Base-by-base conservation (phyloP, 2,888 invertebrate species). In the Xestia ashworthii region DNA sequence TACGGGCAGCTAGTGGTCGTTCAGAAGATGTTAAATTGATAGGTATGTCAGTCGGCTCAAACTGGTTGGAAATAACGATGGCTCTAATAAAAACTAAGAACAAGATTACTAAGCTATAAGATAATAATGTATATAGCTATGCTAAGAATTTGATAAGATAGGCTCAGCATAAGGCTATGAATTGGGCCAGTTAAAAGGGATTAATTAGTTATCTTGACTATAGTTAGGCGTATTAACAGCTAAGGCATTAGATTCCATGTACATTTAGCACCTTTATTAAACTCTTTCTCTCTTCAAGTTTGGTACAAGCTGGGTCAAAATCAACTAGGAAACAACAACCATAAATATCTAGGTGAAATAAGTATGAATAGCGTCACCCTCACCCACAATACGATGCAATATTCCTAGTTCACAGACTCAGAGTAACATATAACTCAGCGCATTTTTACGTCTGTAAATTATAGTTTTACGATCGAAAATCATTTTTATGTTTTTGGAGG, bases 381-480 rank as follows among this genome's bases (percentile, higher is more conserved):
- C 81, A 77, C 71, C 78, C 75, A 80, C 72, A 78, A 82, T 78
- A 80, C 82, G 81, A 83, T 80, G 82, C 89, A 89, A 89, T 92
- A 92, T 91, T 89, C 88, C 88, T 87, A 89, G 85, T 89, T 86
- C 89, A 88, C 89, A 89, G 89, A 89, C 92, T 89, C 86, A 86
- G 88, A 91, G 93, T 94, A 94, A 94, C 94, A 92, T 93, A 95
- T 94, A 95, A 95, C 94, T 96, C 95, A 95, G 96, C 96, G 93
- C 92, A 95, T 95, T 96, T 95, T 96, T 96, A 97, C 96, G 96
- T 96, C 95, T 96, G 97, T 96, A 97, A 97, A 97, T 96, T 97
- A 96, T 96, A 94, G 95, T 97, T 96, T 97, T 97, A 97, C 96
- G 97, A 96, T 95, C 96, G 95, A 96, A 96, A 97, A 96, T 96